A percentile compares a stretch with the other conserved stretches of the same genome.
Conservation (phyloP, 2,797 vertebrate species). For the Sebastes flavidus region DNA sequence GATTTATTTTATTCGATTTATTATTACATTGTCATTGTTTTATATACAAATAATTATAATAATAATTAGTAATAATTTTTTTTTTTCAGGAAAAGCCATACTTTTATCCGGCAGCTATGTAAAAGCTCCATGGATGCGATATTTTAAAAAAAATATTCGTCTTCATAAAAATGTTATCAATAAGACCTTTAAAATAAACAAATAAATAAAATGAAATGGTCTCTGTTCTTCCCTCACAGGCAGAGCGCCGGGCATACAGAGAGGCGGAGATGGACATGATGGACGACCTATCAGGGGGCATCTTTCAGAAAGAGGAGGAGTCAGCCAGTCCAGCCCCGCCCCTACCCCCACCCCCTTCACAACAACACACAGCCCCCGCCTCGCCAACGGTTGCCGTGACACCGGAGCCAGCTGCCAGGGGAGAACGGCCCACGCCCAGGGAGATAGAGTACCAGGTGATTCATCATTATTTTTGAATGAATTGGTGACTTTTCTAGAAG, state of each 20-base stretch:
- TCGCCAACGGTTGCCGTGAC: conserved; percentile 83
- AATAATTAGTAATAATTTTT: no score
- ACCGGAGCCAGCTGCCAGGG: conserved; percentile 78
- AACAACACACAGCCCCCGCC: conserved; percentile 84
- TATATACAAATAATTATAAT: no score
- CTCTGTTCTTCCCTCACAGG: conserved; percentile 48
- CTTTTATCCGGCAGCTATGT: no score
- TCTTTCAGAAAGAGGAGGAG: conserved; percentile 80
- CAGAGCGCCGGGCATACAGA: conserved; percentile 76
- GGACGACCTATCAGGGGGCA: conserved; percentile 78
- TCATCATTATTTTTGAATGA: not conserved
- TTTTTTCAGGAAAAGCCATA: no score
- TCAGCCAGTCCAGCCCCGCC: conserved; percentile 61
- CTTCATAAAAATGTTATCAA: no score
- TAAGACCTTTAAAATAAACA: not conserved
- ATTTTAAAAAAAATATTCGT: not conserved
- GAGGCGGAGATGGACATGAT: conserved; percentile 77
- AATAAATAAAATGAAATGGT: not conserved
- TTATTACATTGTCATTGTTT: no score
- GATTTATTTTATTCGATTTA: no score
- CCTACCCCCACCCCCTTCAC: conserved; percentile 72
- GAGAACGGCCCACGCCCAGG: conserved; percentile 71
- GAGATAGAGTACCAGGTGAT: conserved; percentile 79
- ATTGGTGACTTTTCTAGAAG: not conserved
- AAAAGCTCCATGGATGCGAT: not conserved